Conservation (phyloP, 2,113 vertebrate species). For the Oryzias javanicus region DNA sequence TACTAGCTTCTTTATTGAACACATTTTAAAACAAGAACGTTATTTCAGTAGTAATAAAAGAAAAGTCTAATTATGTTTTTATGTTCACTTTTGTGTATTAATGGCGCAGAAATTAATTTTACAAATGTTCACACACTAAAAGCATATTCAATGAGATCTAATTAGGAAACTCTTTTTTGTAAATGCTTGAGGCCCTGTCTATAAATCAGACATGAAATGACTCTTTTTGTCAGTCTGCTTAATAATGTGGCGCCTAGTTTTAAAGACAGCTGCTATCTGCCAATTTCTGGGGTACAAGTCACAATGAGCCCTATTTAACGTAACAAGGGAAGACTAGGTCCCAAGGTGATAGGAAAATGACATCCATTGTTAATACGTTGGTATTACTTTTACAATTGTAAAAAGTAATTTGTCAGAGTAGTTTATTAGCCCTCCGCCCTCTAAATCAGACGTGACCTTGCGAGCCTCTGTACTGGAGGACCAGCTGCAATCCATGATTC, state of each 20-base stretch:
- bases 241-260: slow-evolving; percentile 19
- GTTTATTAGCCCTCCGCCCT: slow-evolving; percentile 67
- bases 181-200: slow-evolving; percentile 1
- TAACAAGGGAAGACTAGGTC: slow-evolving; percentile 33
- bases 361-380: slow-evolving; percentile 42
- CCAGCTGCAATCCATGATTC: slow-evolving; percentile 73
- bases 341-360: slow-evolving; percentile 45
- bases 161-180: slow-evolving; percentile 11
- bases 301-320: slow-evolving; percentile 54
- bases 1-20: no score
- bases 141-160: slow-evolving; percentile 3
- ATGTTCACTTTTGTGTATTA: no score
- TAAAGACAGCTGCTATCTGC: slow-evolving; percentile 28
- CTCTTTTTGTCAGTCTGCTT: slow-evolving; percentile 4
- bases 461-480: slow-evolving; percentile 46
- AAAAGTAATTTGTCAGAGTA: slow-evolving; percentile 60
- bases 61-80: no score
- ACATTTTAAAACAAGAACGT: no score
- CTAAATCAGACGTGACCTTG: slow-evolving; percentile 69
- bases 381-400: slow-evolving; percentile 54
- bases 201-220: slow-evolving; percentile 1
- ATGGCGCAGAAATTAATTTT: no score
- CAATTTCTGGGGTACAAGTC: slow-evolving; percentile 26
- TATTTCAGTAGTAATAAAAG: no score
- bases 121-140: neutral